Base-by-base conservation (phyloP, 2,113 vertebrate genomes). In the Engystomops pustulosus region DNA sequence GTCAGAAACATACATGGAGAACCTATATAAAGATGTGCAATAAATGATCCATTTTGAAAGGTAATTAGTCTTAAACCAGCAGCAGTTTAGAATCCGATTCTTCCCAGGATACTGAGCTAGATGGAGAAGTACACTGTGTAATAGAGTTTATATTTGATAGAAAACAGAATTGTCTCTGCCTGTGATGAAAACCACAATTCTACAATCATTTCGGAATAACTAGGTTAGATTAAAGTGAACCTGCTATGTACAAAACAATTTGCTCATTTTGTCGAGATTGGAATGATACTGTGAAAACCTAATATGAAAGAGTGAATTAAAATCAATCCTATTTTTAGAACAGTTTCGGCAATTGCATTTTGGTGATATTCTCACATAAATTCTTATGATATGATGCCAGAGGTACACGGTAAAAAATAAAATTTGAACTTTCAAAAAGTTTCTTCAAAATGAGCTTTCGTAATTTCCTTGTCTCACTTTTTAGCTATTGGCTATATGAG, bases 1-100 rank as follows among this genome's bases (percentile, higher is more conserved):
- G 49, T 60, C 34, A 70, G n/a, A 67, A 81, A 81, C 53, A 70
- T 71, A 71, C 47, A 81, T 36, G 8, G 45, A 36, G 45, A 69
- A 38, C 65, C 70, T 23, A 36, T 25, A 81, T 23, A 81, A 81
- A 70, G 47, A 38, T 47, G 41, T 53, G 11, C 23, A 53, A 81
- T 81, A 81, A 81, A 53, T 81, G 65, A 81, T 70, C 49, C 34
- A 38, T 81, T 81, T 69, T 81, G 65, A 81, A 55, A 81, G 67
- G 79, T 71, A 71, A 81, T 81, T 81, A 81, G 71, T 71, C 49
- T 55, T 55, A 71, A 55, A 70, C 65, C 27, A 81, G 47, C 47
- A 49, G 49, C 20, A 25, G 32, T 53, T 45, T 55, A 49, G 27
- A 71, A 55, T 41, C n/a, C n/a, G n/a, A 80, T 47, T 80, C 23